phyloP scores from a whole-genome alignment of 2,113 vertebrate species.

The Campylorhamphus procurvoides region DNA sequence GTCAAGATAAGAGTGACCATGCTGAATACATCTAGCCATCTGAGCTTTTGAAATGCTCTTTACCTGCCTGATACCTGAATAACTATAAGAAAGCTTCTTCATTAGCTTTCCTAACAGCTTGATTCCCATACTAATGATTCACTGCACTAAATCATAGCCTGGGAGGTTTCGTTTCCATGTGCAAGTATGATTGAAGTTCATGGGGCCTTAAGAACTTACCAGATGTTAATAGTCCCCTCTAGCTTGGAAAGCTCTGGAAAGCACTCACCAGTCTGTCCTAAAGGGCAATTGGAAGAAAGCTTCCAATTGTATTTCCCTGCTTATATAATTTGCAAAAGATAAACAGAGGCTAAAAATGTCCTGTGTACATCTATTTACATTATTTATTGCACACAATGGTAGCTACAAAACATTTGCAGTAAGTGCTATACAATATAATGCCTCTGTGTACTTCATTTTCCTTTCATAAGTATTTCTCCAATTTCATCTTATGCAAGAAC shows the following conservation, averaged over 20 bases:
- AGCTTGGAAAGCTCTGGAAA: not conserved
- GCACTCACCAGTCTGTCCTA: not conserved
- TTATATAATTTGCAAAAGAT: not conserved
- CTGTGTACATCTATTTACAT: not conserved
- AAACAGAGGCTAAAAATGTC: not conserved
- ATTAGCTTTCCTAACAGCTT: not conserved
- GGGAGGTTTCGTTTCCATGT: not conserved
- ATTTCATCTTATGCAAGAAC: not conserved
- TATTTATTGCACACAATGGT: not conserved
- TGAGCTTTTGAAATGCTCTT: not conserved
- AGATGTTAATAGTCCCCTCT: not conserved
- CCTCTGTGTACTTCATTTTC: not conserved
- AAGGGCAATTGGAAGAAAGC: not conserved
- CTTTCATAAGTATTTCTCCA: not conserved
- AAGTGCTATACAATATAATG: not conserved
- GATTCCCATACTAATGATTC: not conserved
- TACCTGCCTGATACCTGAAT: not conserved
- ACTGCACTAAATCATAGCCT: not conserved
- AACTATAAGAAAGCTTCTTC: not conserved
- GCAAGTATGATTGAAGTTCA: not conserved
- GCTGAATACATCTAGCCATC: not conserved
- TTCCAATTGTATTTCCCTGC: not conserved
- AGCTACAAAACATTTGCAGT: not conserved
- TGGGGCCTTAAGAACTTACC: not conserved
- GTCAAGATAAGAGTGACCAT: not conserved